Percentiles rank a stretch among this genome's conserved stretches.
Conservation (phyloP, 2,888 invertebrate genomes). For the Agelastica alni region DNA sequence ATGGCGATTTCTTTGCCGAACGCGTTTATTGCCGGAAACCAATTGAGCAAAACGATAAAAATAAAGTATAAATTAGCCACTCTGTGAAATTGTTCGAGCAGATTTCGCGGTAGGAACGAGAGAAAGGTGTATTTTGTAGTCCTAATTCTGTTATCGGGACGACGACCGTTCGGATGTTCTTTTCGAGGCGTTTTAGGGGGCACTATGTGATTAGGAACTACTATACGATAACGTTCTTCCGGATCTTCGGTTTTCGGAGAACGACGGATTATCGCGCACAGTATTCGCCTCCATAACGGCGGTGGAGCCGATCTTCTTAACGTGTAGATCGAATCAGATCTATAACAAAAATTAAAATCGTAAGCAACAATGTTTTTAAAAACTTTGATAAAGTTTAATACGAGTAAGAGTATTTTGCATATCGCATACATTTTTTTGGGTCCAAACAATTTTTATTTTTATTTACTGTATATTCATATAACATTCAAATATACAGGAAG, state of each 20-base stretch:
- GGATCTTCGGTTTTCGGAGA: conserved; percentile 63
- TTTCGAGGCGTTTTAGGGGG: conserved; percentile 78
- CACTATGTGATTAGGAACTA: conserved; percentile 85
- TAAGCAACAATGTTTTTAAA: too few relatives aligned
- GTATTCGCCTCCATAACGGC: conserved; percentile 72
- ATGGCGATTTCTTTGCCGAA: conserved; percentile 96
- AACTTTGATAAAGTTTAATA: too few relatives aligned
- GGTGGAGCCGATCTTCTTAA: conserved; percentile 75
- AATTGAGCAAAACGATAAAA: conserved; percentile 93
- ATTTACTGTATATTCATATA: too few relatives aligned
- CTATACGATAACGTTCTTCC: conserved; percentile 60
- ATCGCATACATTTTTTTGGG: too few relatives aligned
- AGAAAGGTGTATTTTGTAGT: conserved; percentile 94
- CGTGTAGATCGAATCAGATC: conserved; percentile 89
- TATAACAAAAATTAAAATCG: conserved; percentile 42
- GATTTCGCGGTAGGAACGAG: conserved; percentile 93
- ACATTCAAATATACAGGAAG: too few relatives aligned
- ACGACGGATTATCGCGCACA: conserved; percentile 65
- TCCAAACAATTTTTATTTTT: too few relatives aligned
- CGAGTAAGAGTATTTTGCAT: too few relatives aligned
- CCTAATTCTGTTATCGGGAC: conserved; percentile 83
- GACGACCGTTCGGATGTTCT: conserved; percentile 82
- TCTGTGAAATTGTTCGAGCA: conserved; percentile 96
- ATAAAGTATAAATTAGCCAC: conserved; percentile 98
- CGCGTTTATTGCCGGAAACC: conserved; percentile 92